Evolutionary conservation across 2,113 vertebrate genomes (phyloP), one percentile per base, ranked within the genome.

Genomic region (Perognathus longimembris): DNA sequence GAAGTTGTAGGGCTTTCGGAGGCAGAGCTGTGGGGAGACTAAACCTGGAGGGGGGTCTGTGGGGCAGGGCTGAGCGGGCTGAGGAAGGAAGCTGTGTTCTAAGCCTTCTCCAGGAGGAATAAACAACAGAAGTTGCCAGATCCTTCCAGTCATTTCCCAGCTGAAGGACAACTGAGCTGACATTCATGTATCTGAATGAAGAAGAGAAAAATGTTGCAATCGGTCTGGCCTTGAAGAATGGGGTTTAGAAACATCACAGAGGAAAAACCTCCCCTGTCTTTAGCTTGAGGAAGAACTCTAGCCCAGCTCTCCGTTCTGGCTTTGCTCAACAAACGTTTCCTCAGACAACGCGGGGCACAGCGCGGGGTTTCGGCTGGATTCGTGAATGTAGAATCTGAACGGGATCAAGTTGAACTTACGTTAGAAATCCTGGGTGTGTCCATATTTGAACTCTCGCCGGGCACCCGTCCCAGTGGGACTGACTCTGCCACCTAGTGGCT

Each of bases 111-210:
- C 73, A 91, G 57, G 89, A 21, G 34, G 57, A 3, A 45, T 73
- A 95, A 80, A 81, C 73, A 91, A 70, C 90, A 90, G 64, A 69
- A 17, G 74, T 3, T 78, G 73, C 89, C 94, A 69, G 87, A 83
- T 36, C 45, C 67, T 20, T n/a, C 74, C 36, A 57, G 61, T 50
- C 28, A 34, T 83, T 94, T 93, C 78, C 3, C 22, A 73, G 76
- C 71, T 70, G 69, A 93, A 80, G 34, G 30, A 83, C 22, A 70
- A 80, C 61, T 28, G 34, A 71, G 54, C 24, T 75, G 79, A 84
- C 77, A n/a, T 64, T 77, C 20, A 11, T 89, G 89, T 89, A 93
- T 73, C 70, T 71, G 70, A 80, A 75, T 54, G 74, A 91, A 64
- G 59, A 91, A 67, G 24, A n/a, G 61, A 66, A 85, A 85, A 87